These are phyloP conservation scores for Anoura caudifer DNA, from an alignment of 2,113 vertebrate species.

Conservation along the genomic window DNA sequence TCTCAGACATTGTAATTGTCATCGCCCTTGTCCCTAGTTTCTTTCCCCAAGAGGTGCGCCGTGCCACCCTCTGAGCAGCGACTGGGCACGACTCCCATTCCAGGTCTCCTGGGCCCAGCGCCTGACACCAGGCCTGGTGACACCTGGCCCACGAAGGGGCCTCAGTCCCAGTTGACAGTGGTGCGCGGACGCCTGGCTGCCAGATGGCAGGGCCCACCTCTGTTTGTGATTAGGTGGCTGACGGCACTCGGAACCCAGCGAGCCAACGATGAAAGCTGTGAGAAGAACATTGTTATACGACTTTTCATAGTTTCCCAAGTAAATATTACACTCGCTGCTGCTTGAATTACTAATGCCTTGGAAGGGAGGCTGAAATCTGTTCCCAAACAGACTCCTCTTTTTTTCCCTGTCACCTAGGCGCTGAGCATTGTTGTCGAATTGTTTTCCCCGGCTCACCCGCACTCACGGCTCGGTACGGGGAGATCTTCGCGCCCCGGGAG, in stretches of 20 bases:
- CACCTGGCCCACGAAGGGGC: fast-evolving
- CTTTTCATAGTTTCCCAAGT: constrained; percentile 65
- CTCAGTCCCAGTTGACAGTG: background rate
- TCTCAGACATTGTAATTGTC: background rate
- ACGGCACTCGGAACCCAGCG: background rate
- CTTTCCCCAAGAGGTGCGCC: background rate
- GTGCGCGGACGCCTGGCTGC: background rate
- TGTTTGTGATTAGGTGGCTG: constrained; percentile 35
- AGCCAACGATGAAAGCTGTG: constrained; percentile 24
- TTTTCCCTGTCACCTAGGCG: constrained; percentile 65
- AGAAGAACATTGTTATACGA: constrained; percentile 32
- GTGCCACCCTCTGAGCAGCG: fast-evolving
- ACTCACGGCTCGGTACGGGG: background rate
- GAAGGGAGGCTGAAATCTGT: constrained; percentile 1
- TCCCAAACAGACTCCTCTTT: constrained; percentile 53
- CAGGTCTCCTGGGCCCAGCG: fast-evolving
- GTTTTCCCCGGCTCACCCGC: constrained; percentile 51
- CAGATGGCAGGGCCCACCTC: background rate
- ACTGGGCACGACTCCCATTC: background rate
- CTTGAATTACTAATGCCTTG: constrained; percentile 68
- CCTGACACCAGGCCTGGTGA: background rate
- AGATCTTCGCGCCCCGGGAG: background rate
- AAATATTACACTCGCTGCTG: constrained; percentile 49
- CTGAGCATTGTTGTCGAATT: constrained; percentile 43
- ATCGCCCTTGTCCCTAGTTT: background rate